phyloP scores from a whole-genome alignment of 2,888 invertebrate species.

The Campaea margaritaria region DNA sequence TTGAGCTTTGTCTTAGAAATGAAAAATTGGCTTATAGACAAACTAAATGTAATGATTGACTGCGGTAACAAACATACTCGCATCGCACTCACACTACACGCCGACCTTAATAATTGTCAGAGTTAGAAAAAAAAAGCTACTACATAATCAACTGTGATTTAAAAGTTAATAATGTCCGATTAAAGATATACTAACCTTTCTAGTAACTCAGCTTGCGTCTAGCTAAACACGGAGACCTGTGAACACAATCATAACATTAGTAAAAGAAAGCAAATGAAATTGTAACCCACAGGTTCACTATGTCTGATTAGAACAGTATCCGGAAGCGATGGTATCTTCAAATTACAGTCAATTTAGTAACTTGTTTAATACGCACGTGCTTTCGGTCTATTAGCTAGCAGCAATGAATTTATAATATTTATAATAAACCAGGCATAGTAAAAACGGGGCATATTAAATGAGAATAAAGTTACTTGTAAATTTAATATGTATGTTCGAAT shows the following conservation, averaged over 20 bases:
- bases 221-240: constrained; percentile 80
- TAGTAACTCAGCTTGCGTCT: constrained; percentile 49
- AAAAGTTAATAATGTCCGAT: not conserved
- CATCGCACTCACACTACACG: too few relatives aligned
- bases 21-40: too few relatives aligned
- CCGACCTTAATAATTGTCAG: too few relatives aligned
- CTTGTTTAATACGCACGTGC: not conserved
- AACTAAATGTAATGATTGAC: too few relatives aligned
- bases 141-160: not conserved
- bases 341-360: not conserved
- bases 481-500: too few relatives aligned
- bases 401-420: not conserved
- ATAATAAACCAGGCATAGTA: constrained; percentile 16
- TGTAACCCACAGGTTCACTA: constrained; percentile 18
- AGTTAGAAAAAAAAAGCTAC: too few relatives aligned
- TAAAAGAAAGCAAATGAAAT: constrained; percentile 11
- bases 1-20: too few relatives aligned
- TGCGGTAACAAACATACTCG: too few relatives aligned
- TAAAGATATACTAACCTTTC: constrained; percentile 54
- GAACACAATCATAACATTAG: constrained; percentile 60
- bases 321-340: too few relatives aligned
- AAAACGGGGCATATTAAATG: constrained; percentile 10
- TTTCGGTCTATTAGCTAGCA: not conserved
- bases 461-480: not conserved
- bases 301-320: constrained; percentile 14